Base-by-base conservation (phyloP, 2,797 vertebrate species). In the Nyctalus aviator region DNA sequence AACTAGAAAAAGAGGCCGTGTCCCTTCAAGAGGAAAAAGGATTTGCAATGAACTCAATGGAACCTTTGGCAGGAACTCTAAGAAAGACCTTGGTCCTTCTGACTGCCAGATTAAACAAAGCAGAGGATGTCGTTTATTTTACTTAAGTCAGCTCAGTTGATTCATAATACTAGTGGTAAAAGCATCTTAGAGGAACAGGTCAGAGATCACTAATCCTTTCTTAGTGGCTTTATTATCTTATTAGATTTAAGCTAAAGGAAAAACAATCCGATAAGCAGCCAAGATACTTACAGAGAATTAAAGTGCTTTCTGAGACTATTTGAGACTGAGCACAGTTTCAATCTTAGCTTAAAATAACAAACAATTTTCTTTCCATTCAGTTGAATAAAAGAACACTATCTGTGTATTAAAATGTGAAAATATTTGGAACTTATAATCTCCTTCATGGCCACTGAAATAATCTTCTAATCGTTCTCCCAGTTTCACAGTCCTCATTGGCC, bases 181-280 rank as follows among this genome's bases (percentile, higher is more conserved):
- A 94, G 86, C 92, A 91, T 96, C 84, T 94, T 91, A 96, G 72
- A 96, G 81, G 50, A 93, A 76, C 35, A 78, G 97, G 94, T 97
- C 95, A 95, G 91, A 72, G 96, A 96, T 96, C 96, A 97, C 96
- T 96, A 96, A 96, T 97, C 93, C 96, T 91, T 96, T 84, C 96
- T 95, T 94, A 95, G 95, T 92, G 83, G 72, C 64, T 94, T 90
- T 96, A 93, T 97, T 97, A 95, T 96, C 93, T 94, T 95, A 96
- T 94, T 96, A 96, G 93, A 94, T 94, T 96, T 91, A 97, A 96
- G 84, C 91, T 93, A 96, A 97, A 96, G 94, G 68, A 91, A 96
- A 97, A 97, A 95, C 95, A 96, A 96, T 90, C 94, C 7, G 32
- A 91, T 95, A 96, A 91, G 76, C 76, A 88, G 69, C 46, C 94